Evolutionary conservation across 2,113 vertebrate species (phyloP).

Genomic region (Osmerus eperlanus): DNA sequence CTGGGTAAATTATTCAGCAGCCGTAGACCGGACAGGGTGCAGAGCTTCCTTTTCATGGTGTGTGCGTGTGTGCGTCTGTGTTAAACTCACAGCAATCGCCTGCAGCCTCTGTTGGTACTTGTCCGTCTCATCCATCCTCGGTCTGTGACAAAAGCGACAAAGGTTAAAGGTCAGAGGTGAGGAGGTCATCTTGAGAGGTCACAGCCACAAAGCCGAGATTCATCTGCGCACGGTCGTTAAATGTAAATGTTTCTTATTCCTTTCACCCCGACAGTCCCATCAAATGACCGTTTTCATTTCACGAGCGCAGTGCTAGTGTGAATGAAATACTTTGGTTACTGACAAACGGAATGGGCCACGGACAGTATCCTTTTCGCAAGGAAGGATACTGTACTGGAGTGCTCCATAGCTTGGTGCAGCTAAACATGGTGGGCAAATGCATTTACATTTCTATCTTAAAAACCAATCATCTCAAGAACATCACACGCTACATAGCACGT

Average conservation of each 20-base stretch:
- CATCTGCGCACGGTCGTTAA: too few relatives aligned
- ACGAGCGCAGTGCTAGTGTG: too few relatives aligned
- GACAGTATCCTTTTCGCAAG: too few relatives aligned
- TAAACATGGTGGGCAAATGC: not conserved
- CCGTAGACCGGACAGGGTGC: slow-evolving; percentile 36
- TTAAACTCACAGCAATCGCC: slow-evolving; percentile 72
- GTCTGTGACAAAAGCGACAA: slow-evolving; percentile 51
- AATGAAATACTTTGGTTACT: too few relatives aligned
- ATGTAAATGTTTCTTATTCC: too few relatives aligned
- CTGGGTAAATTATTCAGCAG: slow-evolving; percentile 63
- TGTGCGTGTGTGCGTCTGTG: slow-evolving; percentile 10
- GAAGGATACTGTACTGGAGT: too few relatives aligned
- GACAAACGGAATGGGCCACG: too few relatives aligned
- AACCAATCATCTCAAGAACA: not conserved
- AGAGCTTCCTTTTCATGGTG: slow-evolving; percentile 27
- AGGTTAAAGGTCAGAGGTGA: slow-evolving; percentile 33
- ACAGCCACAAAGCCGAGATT: too few relatives aligned
- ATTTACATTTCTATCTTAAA: not conserved
- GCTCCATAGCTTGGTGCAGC: too few relatives aligned
- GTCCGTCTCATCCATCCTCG: slow-evolving; percentile 73
- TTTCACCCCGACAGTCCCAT: too few relatives aligned
- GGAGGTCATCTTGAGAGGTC: slow-evolving; percentile 6
- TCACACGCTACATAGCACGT: too few relatives aligned
- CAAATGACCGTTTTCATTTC: too few relatives aligned
- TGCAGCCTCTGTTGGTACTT: slow-evolving; percentile 75